Base-by-base conservation (phyloP, 2,797 vertebrate species). In the Mycteria americana region DNA sequence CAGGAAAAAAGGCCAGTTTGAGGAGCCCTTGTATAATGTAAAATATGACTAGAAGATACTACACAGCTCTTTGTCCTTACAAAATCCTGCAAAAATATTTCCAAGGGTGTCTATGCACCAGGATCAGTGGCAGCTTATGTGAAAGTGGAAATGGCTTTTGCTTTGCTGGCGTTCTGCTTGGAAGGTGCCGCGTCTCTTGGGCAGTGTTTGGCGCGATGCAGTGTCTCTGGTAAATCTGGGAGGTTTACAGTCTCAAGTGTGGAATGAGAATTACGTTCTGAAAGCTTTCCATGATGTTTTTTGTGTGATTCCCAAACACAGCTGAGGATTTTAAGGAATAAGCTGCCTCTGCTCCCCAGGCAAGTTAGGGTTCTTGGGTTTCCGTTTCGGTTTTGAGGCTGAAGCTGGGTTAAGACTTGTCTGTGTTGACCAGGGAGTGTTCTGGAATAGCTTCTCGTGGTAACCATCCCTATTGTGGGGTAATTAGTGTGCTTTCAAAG, bases 1-100 rank as follows among this genome's bases (percentile, higher is more conserved):
- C 30, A 68, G 76, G 73, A 75, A 68, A 75, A 85, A 92, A 83
- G 74, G 22, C 78, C 43, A 33, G 62, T 95, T 94, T 93, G 84
- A 89, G 89, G 39, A 92, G 10, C 33, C 37, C 21, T 91, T 48
- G 27, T 72, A 33, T 72, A 72, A 39, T 41, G 25, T 80, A 74
- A 89, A 93, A 91, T 80, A 81, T 57, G 68, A 35, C 53, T 62
- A 33, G 63, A 50, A 91, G 54, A 54, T 63, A 54, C 19, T 48
- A 21, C 23, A 3, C 27, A 77, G 39, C 3, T 7, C 7, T 85
- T 64, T 62, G 68, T 91, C 86, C 46, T 77, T 56, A 60, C 4
- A 70, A 57, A 95, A 74, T 63, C 75, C 72, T 88, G 37, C 30
- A 53, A 11, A 93, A 86, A 27, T 84, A 48, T 79, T 93, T 94